phyloP scores from a whole-genome alignment of 1,140 invertebrate genomes.

The Zaprionus capensis region DNA sequence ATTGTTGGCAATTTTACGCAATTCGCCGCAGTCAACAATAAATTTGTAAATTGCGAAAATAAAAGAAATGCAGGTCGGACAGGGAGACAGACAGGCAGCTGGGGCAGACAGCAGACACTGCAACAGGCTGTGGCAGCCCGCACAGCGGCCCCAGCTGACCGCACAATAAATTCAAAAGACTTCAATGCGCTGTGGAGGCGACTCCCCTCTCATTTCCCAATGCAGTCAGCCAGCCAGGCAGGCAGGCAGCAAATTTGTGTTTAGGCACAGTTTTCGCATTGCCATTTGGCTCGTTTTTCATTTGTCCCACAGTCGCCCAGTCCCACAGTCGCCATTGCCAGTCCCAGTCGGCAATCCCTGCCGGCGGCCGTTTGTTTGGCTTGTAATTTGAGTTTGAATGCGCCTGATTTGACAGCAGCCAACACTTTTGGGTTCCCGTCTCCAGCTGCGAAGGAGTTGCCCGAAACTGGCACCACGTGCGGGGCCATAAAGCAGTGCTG shows the following conservation, averaged over 20 bases:
- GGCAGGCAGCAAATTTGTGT: constrained; percentile 49
- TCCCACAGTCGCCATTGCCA: not conserved
- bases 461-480: not conserved
- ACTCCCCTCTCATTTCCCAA: not conserved
- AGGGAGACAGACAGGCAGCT: not conserved
- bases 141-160: constrained; percentile 33
- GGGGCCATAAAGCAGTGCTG: constrained; percentile 37
- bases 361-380: constrained; percentile 55
- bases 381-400: constrained; percentile 81
- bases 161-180: constrained; percentile 70
- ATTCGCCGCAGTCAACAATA: constrained; percentile 80
- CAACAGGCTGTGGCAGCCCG: constrained; percentile 9
- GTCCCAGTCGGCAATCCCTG: constrained; percentile 6
- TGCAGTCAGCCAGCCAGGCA: constrained; percentile 30
- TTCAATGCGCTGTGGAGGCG: constrained; percentile 37
- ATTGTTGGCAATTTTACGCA: constrained; percentile 78
- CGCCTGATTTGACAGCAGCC: constrained; percentile 78
- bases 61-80: constrained; percentile 75
- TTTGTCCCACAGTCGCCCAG: constrained; percentile 19
- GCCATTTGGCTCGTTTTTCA: constrained; percentile 57
- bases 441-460: constrained; percentile 57
- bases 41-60: constrained; percentile 72
- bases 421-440: constrained; percentile 61
- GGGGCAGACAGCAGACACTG: not conserved
- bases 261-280: constrained; percentile 57